These are phyloP conservation scores for Hippocampus mohnikei DNA, from an alignment of 2,113 vertebrate genomes.

Conservation along the genomic window DNA sequence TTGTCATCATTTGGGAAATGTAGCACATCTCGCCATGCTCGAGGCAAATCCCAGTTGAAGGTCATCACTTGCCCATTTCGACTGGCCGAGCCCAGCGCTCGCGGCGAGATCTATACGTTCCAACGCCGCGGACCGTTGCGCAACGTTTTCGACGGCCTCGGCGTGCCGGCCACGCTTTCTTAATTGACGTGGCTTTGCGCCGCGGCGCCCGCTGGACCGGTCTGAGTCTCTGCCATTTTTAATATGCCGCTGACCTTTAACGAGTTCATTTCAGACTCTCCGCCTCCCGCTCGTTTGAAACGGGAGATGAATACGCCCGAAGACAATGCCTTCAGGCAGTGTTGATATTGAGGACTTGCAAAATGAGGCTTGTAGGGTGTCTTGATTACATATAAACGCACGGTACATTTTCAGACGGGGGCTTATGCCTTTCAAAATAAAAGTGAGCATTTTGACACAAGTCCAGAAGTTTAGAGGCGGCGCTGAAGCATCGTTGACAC, in stretches of 20 bases:
- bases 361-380: background rate
- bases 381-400: background rate
- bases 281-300: background rate
- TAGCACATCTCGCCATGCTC: background rate
- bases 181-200: background rate
- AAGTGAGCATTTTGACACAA: no score
- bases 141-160: background rate
- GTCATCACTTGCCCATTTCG: background rate
- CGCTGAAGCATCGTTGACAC: no score
- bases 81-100: background rate
- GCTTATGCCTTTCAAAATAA: no score
- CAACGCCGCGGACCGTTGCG: background rate
- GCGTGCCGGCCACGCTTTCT: background rate
- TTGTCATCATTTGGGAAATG: background rate
- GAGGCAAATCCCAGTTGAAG: background rate
- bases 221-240: background rate
- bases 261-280: background rate
- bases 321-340: background rate
- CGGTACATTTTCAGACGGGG: no score
- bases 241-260: conserved; percentile 1
- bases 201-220: background rate
- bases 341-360: background rate
- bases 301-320: background rate
- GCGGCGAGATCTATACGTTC: background rate
- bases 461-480: no score